Evolutionary conservation across 2,888 invertebrate genomes (phyloP).

Genomic region (Drepana falcataria): DNA sequence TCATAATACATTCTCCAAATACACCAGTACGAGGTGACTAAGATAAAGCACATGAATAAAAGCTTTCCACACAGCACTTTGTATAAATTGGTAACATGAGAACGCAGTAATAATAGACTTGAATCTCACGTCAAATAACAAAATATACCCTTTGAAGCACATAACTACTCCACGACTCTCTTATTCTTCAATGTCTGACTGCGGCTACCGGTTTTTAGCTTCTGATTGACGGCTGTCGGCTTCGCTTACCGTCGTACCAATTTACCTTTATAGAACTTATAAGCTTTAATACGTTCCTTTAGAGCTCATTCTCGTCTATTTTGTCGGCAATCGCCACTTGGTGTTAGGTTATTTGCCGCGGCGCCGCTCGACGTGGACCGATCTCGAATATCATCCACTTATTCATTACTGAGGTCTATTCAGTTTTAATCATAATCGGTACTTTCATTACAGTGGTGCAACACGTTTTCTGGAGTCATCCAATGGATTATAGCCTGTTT

Average conservation of each 20-base stretch:
- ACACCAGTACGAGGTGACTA: neutral
- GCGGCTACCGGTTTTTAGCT: slow-evolving; percentile 77
- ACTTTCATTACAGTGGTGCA: slow-evolving; percentile 48
- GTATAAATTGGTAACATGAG: neutral
- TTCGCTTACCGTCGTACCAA: slow-evolving; percentile 56
- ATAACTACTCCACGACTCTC: slow-evolving; percentile 57
- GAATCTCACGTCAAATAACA: slow-evolving; percentile 17
- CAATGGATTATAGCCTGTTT: slow-evolving; percentile 39
- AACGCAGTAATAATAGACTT: slow-evolving; percentile 9
- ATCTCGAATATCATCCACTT: slow-evolving; percentile 77
- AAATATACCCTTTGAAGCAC: slow-evolving; percentile 16
- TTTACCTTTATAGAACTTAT: slow-evolving; percentile 17
- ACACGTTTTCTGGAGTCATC: slow-evolving; percentile 34
- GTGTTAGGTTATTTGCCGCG: slow-evolving; percentile 56
- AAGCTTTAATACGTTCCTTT: slow-evolving; percentile 10
- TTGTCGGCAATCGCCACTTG: slow-evolving; percentile 10
- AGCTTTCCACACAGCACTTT: neutral
- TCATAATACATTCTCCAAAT: too few relatives aligned
- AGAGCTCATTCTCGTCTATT: slow-evolving; percentile 25
- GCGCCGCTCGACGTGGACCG: slow-evolving; percentile 68
- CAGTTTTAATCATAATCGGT: slow-evolving; percentile 71
- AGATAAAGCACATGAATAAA: neutral
- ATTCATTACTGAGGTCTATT: slow-evolving; percentile 72
- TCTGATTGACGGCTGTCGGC: slow-evolving; percentile 78
- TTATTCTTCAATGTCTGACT: slow-evolving; percentile 68